Base-by-base conservation (phyloP, 2,113 vertebrate species). In the Cheilinus undulatus region DNA sequence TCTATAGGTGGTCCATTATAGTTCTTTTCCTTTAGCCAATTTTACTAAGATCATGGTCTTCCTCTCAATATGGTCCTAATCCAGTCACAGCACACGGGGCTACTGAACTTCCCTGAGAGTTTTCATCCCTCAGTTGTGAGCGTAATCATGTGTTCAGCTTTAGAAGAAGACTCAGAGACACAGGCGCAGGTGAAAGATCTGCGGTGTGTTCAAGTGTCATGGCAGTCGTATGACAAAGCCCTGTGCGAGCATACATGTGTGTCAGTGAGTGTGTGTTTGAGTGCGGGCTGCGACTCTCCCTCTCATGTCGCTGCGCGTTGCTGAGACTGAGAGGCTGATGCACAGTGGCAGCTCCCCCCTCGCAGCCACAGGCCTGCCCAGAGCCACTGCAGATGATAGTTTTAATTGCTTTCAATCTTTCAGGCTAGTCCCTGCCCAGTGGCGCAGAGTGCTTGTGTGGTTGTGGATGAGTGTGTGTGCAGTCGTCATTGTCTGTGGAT, bases 381-480 rank as follows among this genome's bases (percentile, higher is more conserved):
- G 82, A 95, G 94, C 94, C 91, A 93, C 91, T 95, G 93, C 94
- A 94, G 93, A 94, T 95, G 94, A 95, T 95, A 95, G 94, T 95
- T 95, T 95, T 95, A 95, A 95, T 94, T 95, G 94, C 93, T 95
- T 95, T 94, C 94, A 95, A 95, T 95, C 92, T 94, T 95, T 94
- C 93, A 94, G 93, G 93, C 93, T 91, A 93, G 93, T 93, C 92
- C 90, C 88, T 92, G 92, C 93, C 93, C 93, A 93, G 80, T 93
- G 93, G 94, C 92, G 27, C 86, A 86, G 82, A 90, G 82, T 86
- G 88, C 84, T 63, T 71, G 77, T 87, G 78, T 83, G 84, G 85
- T 73, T 69, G 71, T 63, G 42, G 58, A 65, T 60, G 65, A 64
- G 77, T 84, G 75, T 67, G 52, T 73, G 61, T 53, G 76, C 52